These are phyloP conservation scores for Ptychobarbus kaznakovi DNA, from an alignment of 2,797 vertebrate genomes.

Conservation along the genomic window DNA sequence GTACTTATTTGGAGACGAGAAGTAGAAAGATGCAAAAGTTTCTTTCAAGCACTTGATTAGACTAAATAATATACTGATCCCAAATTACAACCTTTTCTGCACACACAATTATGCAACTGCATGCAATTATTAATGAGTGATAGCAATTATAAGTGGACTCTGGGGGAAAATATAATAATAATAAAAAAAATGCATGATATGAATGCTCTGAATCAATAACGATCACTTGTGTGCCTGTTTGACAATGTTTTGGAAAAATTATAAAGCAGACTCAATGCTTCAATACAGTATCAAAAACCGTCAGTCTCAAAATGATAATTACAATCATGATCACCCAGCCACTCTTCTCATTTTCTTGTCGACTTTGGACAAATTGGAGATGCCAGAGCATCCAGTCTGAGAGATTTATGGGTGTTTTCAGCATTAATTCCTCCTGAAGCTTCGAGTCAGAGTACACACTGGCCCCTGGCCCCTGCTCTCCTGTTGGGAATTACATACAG, in stretches of 20 bases:
- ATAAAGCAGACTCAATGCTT: not conserved
- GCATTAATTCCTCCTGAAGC: conserved; percentile 58
- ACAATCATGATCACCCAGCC: conserved; percentile 40
- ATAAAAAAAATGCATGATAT: not conserved
- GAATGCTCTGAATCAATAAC: not conserved
- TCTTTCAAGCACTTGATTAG: not conserved
- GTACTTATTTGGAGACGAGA: not conserved
- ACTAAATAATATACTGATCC: not conserved
- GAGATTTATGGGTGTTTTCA: conserved; percentile 58
- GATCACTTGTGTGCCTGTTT: not conserved
- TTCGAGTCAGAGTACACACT: conserved; percentile 59
- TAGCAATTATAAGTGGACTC: not conserved
- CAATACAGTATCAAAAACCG: conserved; percentile 21
- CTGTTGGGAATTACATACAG: conserved; percentile 49
- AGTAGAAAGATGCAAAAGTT: not conserved
- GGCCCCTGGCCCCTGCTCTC: conserved; percentile 45
- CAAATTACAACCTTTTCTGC: not conserved
- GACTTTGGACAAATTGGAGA: conserved; percentile 57
- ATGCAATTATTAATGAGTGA: not conserved
- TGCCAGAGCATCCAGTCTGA: conserved; percentile 47
- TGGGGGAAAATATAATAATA: not conserved
- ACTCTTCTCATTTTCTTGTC: conserved; percentile 42
- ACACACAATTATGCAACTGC: not conserved
- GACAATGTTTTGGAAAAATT: not conserved
- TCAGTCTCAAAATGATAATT: conserved; percentile 49